A percentile compares a stretch with the other conserved stretches of the same genome.
Evolutionary conservation across 2,113 vertebrate species (phyloP).

Genomic region (Hiodon alosoides): DNA sequence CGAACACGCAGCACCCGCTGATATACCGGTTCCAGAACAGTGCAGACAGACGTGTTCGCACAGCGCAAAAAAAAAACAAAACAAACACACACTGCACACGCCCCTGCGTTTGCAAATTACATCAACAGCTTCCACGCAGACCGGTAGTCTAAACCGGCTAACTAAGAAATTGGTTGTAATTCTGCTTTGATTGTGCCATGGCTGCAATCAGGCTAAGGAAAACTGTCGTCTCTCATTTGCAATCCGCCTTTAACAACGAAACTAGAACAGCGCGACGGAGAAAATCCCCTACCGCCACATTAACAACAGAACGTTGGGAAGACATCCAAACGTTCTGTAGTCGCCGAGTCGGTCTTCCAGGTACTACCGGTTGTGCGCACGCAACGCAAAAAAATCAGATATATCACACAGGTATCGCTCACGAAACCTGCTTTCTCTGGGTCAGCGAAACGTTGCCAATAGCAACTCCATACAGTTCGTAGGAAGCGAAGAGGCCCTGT

Average conservation of each 20-base stretch:
- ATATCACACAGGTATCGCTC: background rate
- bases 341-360: background rate
- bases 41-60: background rate
- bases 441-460: slow-evolving; percentile 32
- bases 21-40: slow-evolving; percentile 11
- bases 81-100: background rate
- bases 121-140: slow-evolving; percentile 3
- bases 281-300: background rate
- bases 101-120: background rate
- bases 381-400: background rate
- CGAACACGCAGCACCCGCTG: slow-evolving; percentile 9
- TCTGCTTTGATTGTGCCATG: background rate
- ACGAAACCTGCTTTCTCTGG: background rate
- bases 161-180: too few relatives aligned
- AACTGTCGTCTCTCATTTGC: slow-evolving; percentile 34
- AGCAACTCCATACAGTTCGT: slow-evolving; percentile 31
- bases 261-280: background rate
- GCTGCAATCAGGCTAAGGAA: background rate
- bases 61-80: background rate
- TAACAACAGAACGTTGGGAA: background rate
- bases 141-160: background rate
- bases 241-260: background rate
- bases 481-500: background rate
- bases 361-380: background rate
- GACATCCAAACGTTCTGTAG: background rate